These are phyloP conservation scores for Cheumatopsyche charites DNA, from an alignment of 1,140 invertebrate species.

Conservation along the genomic window DNA sequence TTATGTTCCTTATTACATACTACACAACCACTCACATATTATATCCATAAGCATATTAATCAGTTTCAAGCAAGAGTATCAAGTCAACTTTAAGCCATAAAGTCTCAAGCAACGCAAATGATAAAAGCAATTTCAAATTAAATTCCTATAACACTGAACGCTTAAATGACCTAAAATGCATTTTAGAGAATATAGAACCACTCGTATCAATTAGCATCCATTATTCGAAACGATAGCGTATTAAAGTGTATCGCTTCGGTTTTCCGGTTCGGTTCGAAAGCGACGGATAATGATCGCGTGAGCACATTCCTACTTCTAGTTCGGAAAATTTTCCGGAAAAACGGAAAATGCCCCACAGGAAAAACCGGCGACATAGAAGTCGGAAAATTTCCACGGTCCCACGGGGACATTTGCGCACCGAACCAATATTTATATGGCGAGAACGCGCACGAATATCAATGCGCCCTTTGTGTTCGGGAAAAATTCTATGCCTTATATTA, in stretches of 20 bases:
- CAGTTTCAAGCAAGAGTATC: no score
- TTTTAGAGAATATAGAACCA: no score
- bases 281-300: constrained; percentile 15
- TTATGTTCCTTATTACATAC: no score
- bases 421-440: constrained; percentile 33
- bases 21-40: no score
- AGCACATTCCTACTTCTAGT: constrained; percentile 15
- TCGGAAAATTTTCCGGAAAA: constrained; percentile 26
- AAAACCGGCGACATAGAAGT: constrained; percentile 19
- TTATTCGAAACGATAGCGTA: no score
- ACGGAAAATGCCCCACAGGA: not conserved
- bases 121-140: no score
- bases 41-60: no score
- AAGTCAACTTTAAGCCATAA: no score
- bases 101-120: no score
- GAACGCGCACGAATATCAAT: constrained; percentile 30
- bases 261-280: not conserved
- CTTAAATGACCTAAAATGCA: no score
- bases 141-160: no score
- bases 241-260: not conserved
- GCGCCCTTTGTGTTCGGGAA: not conserved
- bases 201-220: no score
- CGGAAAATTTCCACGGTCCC: constrained; percentile 17
- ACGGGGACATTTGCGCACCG: constrained; percentile 7
- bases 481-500: not conserved